These are phyloP conservation scores for Lathamus discolor DNA, from an alignment of 2,113 vertebrate species.

Conservation along the genomic window DNA sequence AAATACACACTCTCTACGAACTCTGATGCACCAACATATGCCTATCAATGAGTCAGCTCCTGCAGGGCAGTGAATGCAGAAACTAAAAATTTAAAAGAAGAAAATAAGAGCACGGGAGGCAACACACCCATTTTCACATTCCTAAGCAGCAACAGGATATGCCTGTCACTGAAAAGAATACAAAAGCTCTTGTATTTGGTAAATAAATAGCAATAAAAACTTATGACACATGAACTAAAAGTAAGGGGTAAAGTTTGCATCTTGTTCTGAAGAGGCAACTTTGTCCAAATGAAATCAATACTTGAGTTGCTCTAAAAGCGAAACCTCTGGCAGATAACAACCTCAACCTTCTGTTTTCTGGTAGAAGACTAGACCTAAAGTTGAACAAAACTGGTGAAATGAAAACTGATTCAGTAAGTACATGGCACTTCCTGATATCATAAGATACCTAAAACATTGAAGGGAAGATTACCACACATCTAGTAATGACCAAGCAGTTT, in stretches of 20 bases:
- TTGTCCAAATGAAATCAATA: neutral
- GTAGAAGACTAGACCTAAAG: neutral
- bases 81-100: neutral
- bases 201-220: neutral
- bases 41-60: neutral
- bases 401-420: neutral
- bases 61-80: neutral
- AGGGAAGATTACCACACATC: neutral
- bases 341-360: neutral
- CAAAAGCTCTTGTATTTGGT: neutral
- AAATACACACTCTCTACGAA: neutral
- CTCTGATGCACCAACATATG: neutral
- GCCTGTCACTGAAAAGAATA: neutral
- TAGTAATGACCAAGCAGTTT: neutral
- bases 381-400: neutral
- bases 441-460: neutral
- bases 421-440: neutral
- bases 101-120: neutral
- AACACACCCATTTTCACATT: neutral
- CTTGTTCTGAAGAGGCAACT: neutral
- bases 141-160: neutral
- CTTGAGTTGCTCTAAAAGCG: neutral
- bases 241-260: neutral
- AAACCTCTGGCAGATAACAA: neutral
- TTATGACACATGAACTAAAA: neutral